phyloP scores from a whole-genome alignment of 2,888 invertebrate species.

The Poecilobothrus nobilitatus region DNA sequence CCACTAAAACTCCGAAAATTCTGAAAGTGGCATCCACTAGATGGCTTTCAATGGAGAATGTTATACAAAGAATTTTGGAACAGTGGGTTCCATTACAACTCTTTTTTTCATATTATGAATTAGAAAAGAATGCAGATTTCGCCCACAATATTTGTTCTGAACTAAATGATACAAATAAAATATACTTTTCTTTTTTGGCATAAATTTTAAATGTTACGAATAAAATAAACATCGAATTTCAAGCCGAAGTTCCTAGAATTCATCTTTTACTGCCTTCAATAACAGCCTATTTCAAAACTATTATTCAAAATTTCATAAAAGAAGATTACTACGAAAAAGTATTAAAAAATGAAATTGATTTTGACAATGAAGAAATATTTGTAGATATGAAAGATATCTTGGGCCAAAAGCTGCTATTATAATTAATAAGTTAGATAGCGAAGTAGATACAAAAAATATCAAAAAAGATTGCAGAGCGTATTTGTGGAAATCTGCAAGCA shows the following conservation, averaged over 20 bases:
- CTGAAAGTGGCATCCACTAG: not conserved
- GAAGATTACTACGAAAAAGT: not conserved
- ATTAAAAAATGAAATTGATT: not conserved
- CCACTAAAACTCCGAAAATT: constrained; percentile 2
- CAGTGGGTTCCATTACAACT: not conserved
- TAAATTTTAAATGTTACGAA: constrained; percentile 2
- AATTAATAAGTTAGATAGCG: too few species aligned
- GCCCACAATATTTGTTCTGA: constrained; percentile 7
- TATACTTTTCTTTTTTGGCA: not conserved
- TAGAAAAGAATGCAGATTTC: not conserved
- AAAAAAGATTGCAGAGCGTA: too few species aligned
- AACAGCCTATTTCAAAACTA: constrained; percentile 8
- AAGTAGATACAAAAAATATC: too few species aligned
- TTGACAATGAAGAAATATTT: not conserved
- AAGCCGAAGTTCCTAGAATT: constrained; percentile 8
- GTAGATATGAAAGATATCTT: not conserved
- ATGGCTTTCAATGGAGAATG: not conserved
- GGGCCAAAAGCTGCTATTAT: too few species aligned
- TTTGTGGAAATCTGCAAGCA: too few species aligned
- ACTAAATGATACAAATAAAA: not conserved
- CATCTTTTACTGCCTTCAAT: constrained; percentile 11
- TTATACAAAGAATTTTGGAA: constrained; percentile 7
- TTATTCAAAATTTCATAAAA: constrained; percentile 10
- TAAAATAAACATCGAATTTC: constrained; percentile 9
- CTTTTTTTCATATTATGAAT: too few species aligned